These are phyloP conservation scores for Bradysia coprophila DNA, from an alignment of 1,140 invertebrate species.

Conservation along the genomic window DNA sequence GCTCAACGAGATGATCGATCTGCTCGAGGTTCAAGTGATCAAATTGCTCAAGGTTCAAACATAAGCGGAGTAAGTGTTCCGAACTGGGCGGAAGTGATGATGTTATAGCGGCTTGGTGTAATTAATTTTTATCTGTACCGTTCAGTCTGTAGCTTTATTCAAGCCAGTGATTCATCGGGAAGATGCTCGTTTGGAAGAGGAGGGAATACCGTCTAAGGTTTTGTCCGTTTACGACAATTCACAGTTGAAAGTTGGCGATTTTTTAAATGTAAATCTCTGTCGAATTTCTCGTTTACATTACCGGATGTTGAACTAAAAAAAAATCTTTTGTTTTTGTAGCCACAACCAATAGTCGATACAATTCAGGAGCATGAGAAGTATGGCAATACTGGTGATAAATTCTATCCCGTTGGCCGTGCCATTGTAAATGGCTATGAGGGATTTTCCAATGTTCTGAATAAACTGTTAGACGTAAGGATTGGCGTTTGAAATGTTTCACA, in stretches of 20 bases:
- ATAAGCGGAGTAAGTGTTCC: no score
- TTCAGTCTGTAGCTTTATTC: no score
- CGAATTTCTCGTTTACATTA: not conserved
- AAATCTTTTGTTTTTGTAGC: constrained; percentile 14
- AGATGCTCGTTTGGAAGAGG: constrained; percentile 18
- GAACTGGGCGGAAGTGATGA: no score
- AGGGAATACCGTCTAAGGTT: constrained; percentile 18
- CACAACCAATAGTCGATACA: constrained; percentile 31
- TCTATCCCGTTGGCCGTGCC: constrained; percentile 26
- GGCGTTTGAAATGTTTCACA: constrained; percentile 1
- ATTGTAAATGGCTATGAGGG: constrained; percentile 32
- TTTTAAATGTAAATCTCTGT: constrained; percentile 13
- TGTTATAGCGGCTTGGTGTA: no score
- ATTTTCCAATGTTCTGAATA: constrained; percentile 32
- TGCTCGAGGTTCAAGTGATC: no score
- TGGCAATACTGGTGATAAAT: constrained; percentile 33
- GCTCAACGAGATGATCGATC: no score
- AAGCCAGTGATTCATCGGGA: constrained; percentile 6
- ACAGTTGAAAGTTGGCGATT: constrained; percentile 15
- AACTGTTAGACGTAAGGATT: constrained; percentile 27
- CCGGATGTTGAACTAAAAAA: not conserved
- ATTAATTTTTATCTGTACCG: no score
- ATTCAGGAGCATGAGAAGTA: constrained; percentile 37
- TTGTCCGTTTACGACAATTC: constrained; percentile 15
- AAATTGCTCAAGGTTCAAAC: no score